Evolutionary conservation across 2,888 invertebrate genomes (phyloP), one percentile per base, ranked within the genome.

Genomic region (Incurvaria masculella): DNA sequence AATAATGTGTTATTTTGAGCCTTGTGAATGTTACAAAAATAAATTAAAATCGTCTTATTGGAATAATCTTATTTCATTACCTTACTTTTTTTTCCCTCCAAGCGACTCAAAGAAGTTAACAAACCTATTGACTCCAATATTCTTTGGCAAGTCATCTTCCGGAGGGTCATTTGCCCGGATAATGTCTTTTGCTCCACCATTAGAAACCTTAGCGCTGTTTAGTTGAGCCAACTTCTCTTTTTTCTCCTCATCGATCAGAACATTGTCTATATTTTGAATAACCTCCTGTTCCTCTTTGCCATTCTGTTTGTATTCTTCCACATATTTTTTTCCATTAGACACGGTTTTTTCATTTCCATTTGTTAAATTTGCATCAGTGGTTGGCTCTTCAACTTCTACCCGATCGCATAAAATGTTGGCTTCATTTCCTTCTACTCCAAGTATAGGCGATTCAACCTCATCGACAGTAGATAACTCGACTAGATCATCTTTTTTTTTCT

Each of bases 51-150:
- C 5, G 10, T 23, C 23, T 23, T 23, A 23, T 23, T 23, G 23
- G 23, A 5, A 23, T 10, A 6, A 23, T 23, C 10, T 23, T 10
- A 23, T 23, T 14, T 33, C 11, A 4, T 11, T 3, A 14, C 3
- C 8, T 33, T 33, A 33, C 33, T 33, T 33, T 17, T 41, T 41
- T 17, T 41, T 43, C 6, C 43, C 39, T 2, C 76, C 76, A 16
- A 78, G 68, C 14, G 75, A 74, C 53, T 78, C 78, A 46, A 78
- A 78, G 62, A 78, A 78, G 54, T 75, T 78, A 0, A 78, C 78
- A 50, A 78, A 78, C 51, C 75, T 78, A 51, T 76, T 78, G 0
- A 78, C 78, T 1, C 78, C 78, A 55, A 78, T 78, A 38, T 78
- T 78, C 45, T 78, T 78, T 2, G 78, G 78, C 8, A 78, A 52